Evolutionary conservation across 2,797 vertebrate species (phyloP).

Genomic region (Chaetodon trifasciatus): DNA sequence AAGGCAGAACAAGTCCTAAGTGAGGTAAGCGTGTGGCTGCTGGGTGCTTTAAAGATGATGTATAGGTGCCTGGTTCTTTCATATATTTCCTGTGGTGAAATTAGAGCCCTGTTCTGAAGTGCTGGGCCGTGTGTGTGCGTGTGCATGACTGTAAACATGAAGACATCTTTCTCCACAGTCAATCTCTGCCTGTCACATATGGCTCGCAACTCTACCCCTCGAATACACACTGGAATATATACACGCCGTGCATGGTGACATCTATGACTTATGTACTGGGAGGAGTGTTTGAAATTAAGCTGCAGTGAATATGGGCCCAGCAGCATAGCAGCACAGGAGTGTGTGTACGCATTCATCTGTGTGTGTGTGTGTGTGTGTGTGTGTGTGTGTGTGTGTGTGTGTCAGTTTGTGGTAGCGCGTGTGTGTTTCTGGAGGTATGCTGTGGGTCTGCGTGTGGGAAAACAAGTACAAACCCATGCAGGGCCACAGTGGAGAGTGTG

Average conservation of each 20-base stretch:
- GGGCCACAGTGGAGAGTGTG: not conserved
- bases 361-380: slow-evolving; percentile 21
- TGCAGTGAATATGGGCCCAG: slow-evolving; percentile 76
- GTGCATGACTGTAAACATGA: slow-evolving; percentile 78
- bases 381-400: slow-evolving; percentile 15
- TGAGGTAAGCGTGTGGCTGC: slow-evolving; percentile 75
- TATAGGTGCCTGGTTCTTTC: slow-evolving; percentile 85
- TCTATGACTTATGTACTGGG: slow-evolving; percentile 80
- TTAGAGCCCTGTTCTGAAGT: slow-evolving; percentile 85
- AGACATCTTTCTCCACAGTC: slow-evolving; percentile 84
- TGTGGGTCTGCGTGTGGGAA: slow-evolving; percentile 29
- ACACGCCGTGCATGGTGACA: slow-evolving; percentile 76
- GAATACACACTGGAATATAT: slow-evolving; percentile 85
- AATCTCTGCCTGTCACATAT: slow-evolving; percentile 88
- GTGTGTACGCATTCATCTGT: slow-evolving; percentile 24
- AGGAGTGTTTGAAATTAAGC: slow-evolving; percentile 82
- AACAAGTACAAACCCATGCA: slow-evolving; percentile 28
- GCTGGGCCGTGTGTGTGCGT: slow-evolving; percentile 38
- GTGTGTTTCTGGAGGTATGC: slow-evolving; percentile 23
- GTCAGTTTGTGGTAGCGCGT: slow-evolving; percentile 2
- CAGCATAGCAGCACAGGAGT: slow-evolving; percentile 51
- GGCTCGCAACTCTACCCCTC: slow-evolving; percentile 89
- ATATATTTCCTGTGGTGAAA: slow-evolving; percentile 86
- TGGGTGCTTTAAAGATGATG: slow-evolving; percentile 83
- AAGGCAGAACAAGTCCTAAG: slow-evolving; percentile 51